Conservation (phyloP, 2,888 invertebrate genomes). For the Ephialtes manifestator region DNA sequence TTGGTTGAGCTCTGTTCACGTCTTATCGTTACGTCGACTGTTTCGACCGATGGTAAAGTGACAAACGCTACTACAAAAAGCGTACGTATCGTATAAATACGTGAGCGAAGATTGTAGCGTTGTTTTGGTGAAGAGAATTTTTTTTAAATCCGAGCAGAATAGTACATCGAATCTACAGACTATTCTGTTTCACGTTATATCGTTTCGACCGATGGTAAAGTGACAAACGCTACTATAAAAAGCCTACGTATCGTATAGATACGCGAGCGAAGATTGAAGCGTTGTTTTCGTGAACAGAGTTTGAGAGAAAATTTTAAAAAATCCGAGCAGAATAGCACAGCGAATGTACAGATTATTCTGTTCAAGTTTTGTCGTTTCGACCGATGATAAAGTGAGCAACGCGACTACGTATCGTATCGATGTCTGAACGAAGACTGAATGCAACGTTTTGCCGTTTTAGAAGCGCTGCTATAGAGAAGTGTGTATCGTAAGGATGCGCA, state of each 20-base stretch:
- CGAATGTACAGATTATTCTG: background rate
- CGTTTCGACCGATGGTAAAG: constrained; percentile 33
- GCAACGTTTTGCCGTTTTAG: too few species aligned
- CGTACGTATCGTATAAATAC: background rate
- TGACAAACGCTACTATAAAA: background rate
- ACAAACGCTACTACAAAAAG: background rate
- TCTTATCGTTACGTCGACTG: background rate
- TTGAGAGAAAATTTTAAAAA: too few species aligned
- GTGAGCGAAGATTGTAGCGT: too few species aligned
- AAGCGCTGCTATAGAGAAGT: too few species aligned
- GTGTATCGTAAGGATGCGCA: too few species aligned
- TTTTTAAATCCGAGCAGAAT: constrained; percentile 7
- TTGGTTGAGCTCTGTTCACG: background rate
- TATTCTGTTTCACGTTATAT: background rate
- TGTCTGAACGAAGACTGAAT: too few species aligned
- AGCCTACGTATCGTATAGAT: background rate
- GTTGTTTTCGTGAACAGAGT: too few species aligned
- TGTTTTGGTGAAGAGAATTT: too few species aligned
- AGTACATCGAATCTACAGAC: background rate
- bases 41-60: constrained; percentile 34
- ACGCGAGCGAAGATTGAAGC: too few species aligned
- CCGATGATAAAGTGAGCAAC: constrained; percentile 21
- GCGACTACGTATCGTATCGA: background rate
- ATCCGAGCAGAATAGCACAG: too few species aligned
- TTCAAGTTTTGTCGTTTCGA: constrained; percentile 1